Evolutionary conservation across 1,140 invertebrate genomes (phyloP).

Genomic region (Hyles euphorbiae): DNA sequence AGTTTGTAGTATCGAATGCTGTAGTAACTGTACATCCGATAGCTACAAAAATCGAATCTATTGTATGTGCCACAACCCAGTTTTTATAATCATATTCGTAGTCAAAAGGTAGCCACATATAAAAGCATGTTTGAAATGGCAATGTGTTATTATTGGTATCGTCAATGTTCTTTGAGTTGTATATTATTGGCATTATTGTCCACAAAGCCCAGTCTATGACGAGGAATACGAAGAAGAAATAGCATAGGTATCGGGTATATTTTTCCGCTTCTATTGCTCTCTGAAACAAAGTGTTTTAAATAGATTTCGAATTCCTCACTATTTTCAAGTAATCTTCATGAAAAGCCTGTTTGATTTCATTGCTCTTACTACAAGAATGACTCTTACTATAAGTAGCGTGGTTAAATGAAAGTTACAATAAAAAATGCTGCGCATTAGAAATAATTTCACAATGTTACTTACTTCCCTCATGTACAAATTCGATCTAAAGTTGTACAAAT

Average conservation of each 20-base stretch:
- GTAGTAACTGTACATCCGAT: conserved; percentile 7
- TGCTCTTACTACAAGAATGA: too few relatives aligned
- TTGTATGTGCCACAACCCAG: conserved; percentile 18
- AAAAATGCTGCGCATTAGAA: too few relatives aligned
- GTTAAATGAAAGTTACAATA: too few relatives aligned
- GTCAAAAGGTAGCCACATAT: conserved; percentile 26
- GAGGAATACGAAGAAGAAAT: conserved; percentile 9
- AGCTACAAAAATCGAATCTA: conserved; percentile 11
- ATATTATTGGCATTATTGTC: conserved; percentile 10
- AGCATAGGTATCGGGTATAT: conserved; percentile 4
- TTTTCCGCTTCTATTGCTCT: conserved; percentile 15
- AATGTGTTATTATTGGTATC: conserved; percentile 15
- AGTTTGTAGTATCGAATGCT: conserved; percentile 13
- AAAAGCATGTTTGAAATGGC: conserved; percentile 17
- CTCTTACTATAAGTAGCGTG: too few relatives aligned
- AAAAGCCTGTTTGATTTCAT: too few relatives aligned
- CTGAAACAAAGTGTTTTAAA: conserved; percentile 9
- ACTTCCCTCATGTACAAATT: not conserved
- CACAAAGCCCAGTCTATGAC: conserved; percentile 14
- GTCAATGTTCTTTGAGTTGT: conserved; percentile 13
- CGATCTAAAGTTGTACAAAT: conserved; percentile 20
- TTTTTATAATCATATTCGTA: conserved; percentile 20
- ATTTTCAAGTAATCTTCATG: too few relatives aligned
- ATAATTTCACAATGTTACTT: not conserved
- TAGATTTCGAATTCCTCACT: too few relatives aligned